A percentile compares a stretch with the other conserved stretches of the same genome.
Conservation (phyloP, 2,888 invertebrate genomes). For the Trissolcus japonicus region DNA sequence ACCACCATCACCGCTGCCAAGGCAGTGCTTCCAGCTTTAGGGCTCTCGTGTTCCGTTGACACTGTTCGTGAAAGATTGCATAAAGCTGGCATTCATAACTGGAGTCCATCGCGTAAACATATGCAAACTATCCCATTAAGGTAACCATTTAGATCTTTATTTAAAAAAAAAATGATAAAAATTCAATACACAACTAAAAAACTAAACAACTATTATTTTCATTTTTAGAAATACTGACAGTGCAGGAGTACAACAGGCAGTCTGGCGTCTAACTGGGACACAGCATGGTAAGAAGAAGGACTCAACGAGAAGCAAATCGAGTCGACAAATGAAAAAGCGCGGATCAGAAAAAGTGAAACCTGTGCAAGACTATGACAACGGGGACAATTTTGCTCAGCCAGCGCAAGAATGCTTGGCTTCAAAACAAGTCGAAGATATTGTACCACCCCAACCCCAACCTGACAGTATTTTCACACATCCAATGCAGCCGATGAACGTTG, state of each 20-base stretch:
- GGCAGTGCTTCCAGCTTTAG: slow-evolving; percentile 73
- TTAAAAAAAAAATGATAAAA: not conserved
- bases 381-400: slow-evolving; percentile 59
- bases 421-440: slow-evolving; percentile 57
- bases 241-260: slow-evolving; percentile 70
- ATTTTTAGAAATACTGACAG: slow-evolving; percentile 63
- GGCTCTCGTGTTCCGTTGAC: slow-evolving; percentile 73
- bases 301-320: slow-evolving; percentile 59
- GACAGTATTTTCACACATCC: slow-evolving; percentile 67
- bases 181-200: not conserved
- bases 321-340: slow-evolving; percentile 59
- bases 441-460: slow-evolving; percentile 61
- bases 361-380: slow-evolving; percentile 31
- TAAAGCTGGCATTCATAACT: slow-evolving; percentile 75
- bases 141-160: slow-evolving; percentile 57
- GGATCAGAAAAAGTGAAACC: slow-evolving; percentile 60
- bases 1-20: slow-evolving; percentile 74
- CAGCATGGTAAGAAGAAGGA: slow-evolving; percentile 72
- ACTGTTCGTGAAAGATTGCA: slow-evolving; percentile 73
- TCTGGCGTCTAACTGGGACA: slow-evolving; percentile 74
- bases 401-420: slow-evolving; percentile 42
- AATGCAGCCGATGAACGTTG: slow-evolving; percentile 64
- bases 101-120: slow-evolving; percentile 74
- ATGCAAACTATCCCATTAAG: slow-evolving; percentile 72
- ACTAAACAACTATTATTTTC: not conserved